Base-by-base conservation (phyloP, 2,797 vertebrate genomes). In the Diceros bicornis region DNA sequence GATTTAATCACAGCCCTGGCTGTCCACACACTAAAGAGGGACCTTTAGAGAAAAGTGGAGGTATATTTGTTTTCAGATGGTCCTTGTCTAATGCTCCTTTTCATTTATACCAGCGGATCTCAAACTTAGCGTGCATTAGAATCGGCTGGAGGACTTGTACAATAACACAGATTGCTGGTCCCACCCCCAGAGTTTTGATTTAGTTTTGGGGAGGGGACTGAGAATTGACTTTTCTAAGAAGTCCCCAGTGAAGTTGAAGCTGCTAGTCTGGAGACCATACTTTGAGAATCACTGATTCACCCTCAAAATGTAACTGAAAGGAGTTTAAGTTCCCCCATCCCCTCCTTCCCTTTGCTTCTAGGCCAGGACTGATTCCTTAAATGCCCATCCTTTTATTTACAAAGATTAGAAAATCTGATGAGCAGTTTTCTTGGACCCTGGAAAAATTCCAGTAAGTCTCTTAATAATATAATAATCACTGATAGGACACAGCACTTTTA, bases 351-450 rank as follows among this genome's bases (percentile, higher is more conserved):
- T 82, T 93, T 85, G 50, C 72, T 82, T 92, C 83, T 72, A 25
- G 18, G 27, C 25, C 27, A 32, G 23, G 6, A 27, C 4, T 78
- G 37, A 74, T 64, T 92, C 23, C 57, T 92, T 50, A 91, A 83
- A 62, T 84, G n/a, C 21, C 59, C 12, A 64, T 79, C 3, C 8
- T 69, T 95, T 89, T 18, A 72, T 95, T 89, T 72, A 44, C 11
- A 62, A 86, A 90, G 32, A 64, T 83, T 68, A 71, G n/a, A 79
- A 72, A 94, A 92, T 72, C 16, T 29, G 29, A 47, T 86, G 16
- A 74, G 32, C 7, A 84, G 27, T 34, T 86, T 79, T 79, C 79
- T 47, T 95, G 47, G 68, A 59, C 50, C 6, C 62, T 97, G 69
- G 77, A 41, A 83, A 90, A 81, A 61, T 23, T 61, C 62, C 32